Conservation (phyloP, 2,797 vertebrate genomes). For the Calcarius lapponicus region DNA sequence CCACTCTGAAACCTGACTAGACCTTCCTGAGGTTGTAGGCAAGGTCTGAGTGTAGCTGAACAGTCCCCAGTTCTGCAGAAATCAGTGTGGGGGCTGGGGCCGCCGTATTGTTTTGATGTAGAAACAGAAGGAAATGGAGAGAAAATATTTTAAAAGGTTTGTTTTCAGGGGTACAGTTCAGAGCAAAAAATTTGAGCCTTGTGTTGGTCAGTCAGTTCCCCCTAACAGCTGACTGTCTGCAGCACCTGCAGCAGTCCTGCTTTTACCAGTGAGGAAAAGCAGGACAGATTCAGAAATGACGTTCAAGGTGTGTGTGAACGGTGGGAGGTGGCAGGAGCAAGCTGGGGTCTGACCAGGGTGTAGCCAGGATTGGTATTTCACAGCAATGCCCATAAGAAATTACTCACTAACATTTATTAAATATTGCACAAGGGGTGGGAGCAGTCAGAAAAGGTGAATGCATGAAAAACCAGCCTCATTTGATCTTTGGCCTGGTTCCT, state of each 20-base stretch:
- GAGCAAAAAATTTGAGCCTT: not conserved
- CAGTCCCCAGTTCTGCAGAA: not conserved
- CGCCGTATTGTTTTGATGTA: not conserved
- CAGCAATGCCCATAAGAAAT: not conserved
- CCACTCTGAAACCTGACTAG: not conserved
- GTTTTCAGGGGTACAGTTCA: not conserved
- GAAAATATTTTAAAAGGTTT: not conserved
- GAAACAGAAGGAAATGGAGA: not conserved
- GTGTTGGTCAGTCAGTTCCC: not conserved
- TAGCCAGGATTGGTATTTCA: not conserved
- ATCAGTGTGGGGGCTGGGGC: not conserved
- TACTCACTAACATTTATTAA: not conserved
- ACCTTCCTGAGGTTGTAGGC: not conserved
- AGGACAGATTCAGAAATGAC: no score
- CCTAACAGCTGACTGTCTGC: not conserved
- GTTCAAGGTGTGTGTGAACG: not conserved
- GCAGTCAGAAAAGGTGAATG: not conserved
- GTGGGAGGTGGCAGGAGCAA: not conserved
- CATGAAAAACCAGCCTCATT: rapidly evolving
- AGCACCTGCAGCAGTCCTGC: not conserved
- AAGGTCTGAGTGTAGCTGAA: not conserved
- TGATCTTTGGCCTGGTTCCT: not conserved
- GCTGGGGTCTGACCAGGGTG: not conserved
- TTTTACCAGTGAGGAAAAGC: no score
- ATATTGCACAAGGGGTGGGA: not conserved